phyloP scores from a whole-genome alignment of 2,888 invertebrate species.

The Boloria selene region DNA sequence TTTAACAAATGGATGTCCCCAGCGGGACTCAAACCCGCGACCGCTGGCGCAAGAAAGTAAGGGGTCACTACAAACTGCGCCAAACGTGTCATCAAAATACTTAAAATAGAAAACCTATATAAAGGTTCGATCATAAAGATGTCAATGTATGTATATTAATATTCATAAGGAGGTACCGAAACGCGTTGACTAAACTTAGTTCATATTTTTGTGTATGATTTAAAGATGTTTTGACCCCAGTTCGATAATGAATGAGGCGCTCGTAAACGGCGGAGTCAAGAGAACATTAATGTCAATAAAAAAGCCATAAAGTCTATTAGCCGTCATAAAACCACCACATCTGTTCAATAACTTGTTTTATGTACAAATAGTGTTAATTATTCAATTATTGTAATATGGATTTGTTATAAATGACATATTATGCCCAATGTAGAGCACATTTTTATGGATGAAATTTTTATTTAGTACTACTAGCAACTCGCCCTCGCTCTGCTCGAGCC shows the following conservation, averaged over 20 bases:
- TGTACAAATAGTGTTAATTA: constrained; percentile 65
- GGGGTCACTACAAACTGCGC: too few species aligned
- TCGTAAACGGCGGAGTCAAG: constrained; percentile 77
- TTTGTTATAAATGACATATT: background rate
- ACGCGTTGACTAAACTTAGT: constrained; percentile 46
- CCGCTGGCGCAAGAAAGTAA: too few species aligned
- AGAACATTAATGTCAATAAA: constrained; percentile 82
- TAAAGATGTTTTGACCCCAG: constrained; percentile 77
- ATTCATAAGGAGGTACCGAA: constrained; percentile 52
- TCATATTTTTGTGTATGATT: constrained; percentile 72
- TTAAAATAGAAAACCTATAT: constrained; percentile 15
- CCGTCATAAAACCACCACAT: constrained; percentile 78
- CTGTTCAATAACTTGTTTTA: constrained; percentile 76
- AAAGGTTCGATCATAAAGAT: constrained; percentile 38
- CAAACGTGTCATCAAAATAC: too few species aligned
- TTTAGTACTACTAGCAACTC: too few species aligned
- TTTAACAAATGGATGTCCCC: too few species aligned
- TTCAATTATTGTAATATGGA: constrained; percentile 35
- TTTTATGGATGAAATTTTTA: background rate
- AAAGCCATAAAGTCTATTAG: constrained; percentile 81
- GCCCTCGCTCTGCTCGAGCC: too few species aligned
- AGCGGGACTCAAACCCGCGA: too few species aligned
- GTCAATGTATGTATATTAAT: constrained; percentile 49
- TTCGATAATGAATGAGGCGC: constrained; percentile 80
- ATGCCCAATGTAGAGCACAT: background rate